Evolutionary conservation across 2,888 invertebrate genomes (phyloP), one percentile per base, ranked within the genome.

Genomic region (Orchesella flavescens): DNA sequence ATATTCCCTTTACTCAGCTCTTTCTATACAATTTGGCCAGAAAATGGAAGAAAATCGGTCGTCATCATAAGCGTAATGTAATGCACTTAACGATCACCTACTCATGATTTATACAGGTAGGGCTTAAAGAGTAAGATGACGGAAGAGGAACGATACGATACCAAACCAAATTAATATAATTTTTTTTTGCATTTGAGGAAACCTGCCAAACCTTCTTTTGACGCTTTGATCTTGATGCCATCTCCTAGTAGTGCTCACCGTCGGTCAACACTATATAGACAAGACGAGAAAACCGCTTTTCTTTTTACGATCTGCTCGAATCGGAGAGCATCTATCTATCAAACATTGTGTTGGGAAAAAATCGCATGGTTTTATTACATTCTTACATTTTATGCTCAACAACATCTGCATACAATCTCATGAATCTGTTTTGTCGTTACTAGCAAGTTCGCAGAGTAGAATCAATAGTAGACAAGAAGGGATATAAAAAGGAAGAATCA

Each of bases 231-330:
- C 15, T 23, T 19, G 12, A 34, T 63, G 1, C 24, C 44, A 66
- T 44, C 66, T 66, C 17, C 59, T 19, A 12, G 34, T n/a, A n/a
- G 9, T 23, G 13, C 63, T 63, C 63, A 23, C 1, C 24, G 19
- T 63, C n/a, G 44, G 66, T 9, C 66, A 76, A 24, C 17, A 19
- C 43, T 57, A 34, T 43, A 65, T n/a, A 21, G 5, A 34, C 44
- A 43, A 66, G 34, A 68, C 43, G 43, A 76, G 75, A 53, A 65
- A 75, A 75, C 75, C 74, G 63, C 49, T 74, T 72, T 57, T 72
- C 34, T 59, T 13, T 21, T 34, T 34, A 34, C 34, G 23, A 53
- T 55, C 24, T 71, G 24, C 21, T n/a, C n/a, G n/a, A n/a, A 4
- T 34, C 34, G 34, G 34, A 34, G 34, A 34, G 34, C 34, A 34